A percentile compares a stretch with the other conserved stretches of the same genome.
These are phyloP conservation scores for Atrina japonica DNA, from an alignment of 2,888 invertebrate genomes.

Conservation along the genomic window DNA sequence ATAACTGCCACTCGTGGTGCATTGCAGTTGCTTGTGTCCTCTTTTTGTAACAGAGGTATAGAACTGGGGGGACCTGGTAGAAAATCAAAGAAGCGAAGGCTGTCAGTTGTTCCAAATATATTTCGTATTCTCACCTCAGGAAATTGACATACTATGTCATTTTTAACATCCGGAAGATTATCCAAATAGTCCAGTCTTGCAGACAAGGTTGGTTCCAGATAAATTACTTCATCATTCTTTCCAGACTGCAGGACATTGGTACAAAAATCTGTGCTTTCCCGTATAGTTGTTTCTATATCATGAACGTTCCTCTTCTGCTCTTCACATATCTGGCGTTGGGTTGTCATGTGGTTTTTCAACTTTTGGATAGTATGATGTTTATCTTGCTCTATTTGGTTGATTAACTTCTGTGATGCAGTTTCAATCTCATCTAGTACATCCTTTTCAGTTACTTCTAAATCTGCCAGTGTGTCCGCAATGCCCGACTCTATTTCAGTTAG, in stretches of 20 bases:
- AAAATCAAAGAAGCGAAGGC: slow-evolving; percentile 55
- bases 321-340: slow-evolving; percentile 46
- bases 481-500: slow-evolving; percentile 44
- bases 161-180: slow-evolving; percentile 37
- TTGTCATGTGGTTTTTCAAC: slow-evolving; percentile 50
- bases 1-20: slow-evolving; percentile 50
- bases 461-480: slow-evolving; percentile 42
- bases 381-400: slow-evolving; percentile 55
- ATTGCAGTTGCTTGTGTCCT: slow-evolving; percentile 42
- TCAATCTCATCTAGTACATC: slow-evolving; percentile 51
- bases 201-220: slow-evolving; percentile 45
- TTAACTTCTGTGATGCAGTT: slow-evolving; percentile 47
- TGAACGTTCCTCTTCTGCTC: slow-evolving; percentile 46
- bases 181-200: slow-evolving; percentile 39
- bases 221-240: slow-evolving; percentile 54
- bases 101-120: slow-evolving; percentile 51
- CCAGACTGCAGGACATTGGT: slow-evolving; percentile 49
- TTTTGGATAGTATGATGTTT: slow-evolving; percentile 47
- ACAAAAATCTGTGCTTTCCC: slow-evolving; percentile 48
- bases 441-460: slow-evolving; percentile 51
- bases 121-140: slow-evolving; percentile 56
- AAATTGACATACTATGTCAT: slow-evolving; percentile 49
- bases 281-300: slow-evolving; percentile 35
- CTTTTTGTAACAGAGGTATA: slow-evolving; percentile 32
- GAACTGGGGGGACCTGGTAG: slow-evolving; percentile 25